A percentile compares a stretch with the other conserved stretches of the same genome.
These are phyloP conservation scores for Pseudonaja textilis DNA, from an alignment of 2,113 vertebrate species.

Conservation along the genomic window DNA sequence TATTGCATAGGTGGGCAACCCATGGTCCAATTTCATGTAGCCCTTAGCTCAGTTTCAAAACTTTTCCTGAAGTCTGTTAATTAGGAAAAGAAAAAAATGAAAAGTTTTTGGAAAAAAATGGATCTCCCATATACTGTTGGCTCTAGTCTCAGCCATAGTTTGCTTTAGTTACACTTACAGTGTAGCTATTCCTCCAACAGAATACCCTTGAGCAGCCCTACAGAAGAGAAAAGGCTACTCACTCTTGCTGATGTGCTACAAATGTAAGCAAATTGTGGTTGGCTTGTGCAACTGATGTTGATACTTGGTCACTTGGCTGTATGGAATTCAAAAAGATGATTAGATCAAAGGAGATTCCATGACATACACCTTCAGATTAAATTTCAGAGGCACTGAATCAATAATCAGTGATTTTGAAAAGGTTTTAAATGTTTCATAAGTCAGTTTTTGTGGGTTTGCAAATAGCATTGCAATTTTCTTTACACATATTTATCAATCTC, in stretches of 20 bases:
- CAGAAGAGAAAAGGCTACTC: neutral
- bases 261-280: constrained; percentile 8
- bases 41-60: neutral
- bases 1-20: neutral
- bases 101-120: neutral
- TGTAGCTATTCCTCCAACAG: neutral
- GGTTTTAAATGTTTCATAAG: neutral
- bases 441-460: neutral
- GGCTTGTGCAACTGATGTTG: neutral
- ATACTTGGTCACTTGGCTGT: neutral
- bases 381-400: neutral
- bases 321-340: neutral
- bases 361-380: neutral
- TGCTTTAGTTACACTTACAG: neutral
- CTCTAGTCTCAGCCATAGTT: neutral
- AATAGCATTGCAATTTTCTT: neutral
- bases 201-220: neutral
- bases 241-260: neutral
- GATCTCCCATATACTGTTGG: neutral
- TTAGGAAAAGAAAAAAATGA: neutral
- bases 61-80: neutral
- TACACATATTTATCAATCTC: neutral
- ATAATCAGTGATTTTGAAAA: neutral
- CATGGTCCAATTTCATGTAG: neutral
- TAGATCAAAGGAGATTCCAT: neutral